phyloP scores from a whole-genome alignment of 2,113 vertebrate genomes.

The Puntigrus tetrazona region DNA sequence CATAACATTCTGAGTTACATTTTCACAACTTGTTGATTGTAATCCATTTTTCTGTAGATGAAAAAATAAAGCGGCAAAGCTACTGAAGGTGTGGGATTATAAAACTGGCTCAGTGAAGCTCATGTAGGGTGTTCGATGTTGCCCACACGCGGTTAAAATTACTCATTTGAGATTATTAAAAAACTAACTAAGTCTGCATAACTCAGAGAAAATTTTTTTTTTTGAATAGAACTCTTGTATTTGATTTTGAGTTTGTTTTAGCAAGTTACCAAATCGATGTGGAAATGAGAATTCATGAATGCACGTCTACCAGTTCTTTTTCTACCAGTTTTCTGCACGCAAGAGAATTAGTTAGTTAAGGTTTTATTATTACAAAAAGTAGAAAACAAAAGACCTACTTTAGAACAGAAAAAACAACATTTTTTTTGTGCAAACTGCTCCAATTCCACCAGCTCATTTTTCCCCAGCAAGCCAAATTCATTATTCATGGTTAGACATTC shows the following conservation, averaged over 20 bases:
- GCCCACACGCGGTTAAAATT: constrained; percentile 12
- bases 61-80: not conserved
- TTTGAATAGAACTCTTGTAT: not conserved
- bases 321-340: too few species aligned
- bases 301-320: not conserved
- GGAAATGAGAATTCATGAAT: not conserved
- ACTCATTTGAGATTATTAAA: constrained; percentile 22
- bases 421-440: not conserved
- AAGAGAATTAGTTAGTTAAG: not conserved
- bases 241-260: not conserved
- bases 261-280: not conserved
- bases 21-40: not conserved
- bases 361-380: not conserved
- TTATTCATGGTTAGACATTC: not conserved
- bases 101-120: constrained; percentile 2
- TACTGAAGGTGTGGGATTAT: constrained; percentile 1
- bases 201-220: not conserved
- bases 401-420: not conserved
- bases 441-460: constrained; percentile 9
- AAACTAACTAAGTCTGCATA: constrained; percentile 22
- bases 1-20: not conserved
- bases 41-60: not conserved
- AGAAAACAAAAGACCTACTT: not conserved
- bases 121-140: not conserved
- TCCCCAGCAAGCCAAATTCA: not conserved